A percentile compares a stretch with the other conserved stretches of the same genome.
Evolutionary conservation across 2,113 vertebrate species (phyloP).

Genomic region (Turnix velox): DNA sequence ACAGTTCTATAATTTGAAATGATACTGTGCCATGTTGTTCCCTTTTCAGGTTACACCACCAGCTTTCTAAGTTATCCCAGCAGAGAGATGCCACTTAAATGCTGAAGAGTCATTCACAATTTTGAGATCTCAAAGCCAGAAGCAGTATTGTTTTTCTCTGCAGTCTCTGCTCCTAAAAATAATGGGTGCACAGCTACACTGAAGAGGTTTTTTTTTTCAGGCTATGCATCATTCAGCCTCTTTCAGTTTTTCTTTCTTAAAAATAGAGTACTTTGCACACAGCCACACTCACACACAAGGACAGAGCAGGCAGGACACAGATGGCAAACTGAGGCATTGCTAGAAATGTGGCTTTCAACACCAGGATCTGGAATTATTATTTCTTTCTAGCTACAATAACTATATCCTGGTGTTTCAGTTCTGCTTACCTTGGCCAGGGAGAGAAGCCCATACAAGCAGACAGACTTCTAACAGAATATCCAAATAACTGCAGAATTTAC

Average conservation of each 20-base stretch:
- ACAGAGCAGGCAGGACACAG: neutral
- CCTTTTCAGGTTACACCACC: neutral
- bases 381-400: neutral
- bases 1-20: no score
- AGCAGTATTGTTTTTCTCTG: neutral
- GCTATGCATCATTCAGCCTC: neutral
- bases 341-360: neutral
- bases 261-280: neutral
- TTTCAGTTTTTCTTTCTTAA: neutral
- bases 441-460: neutral
- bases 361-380: neutral
- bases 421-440: neutral
- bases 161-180: conserved; percentile 28
- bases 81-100: neutral
- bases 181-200: neutral
- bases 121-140: conserved; percentile 23
- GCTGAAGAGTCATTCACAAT: conserved; percentile 1
- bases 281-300: rapidly evolving
- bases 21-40: no score
- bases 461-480: neutral
- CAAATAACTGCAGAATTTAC: neutral
- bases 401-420: neutral
- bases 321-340: neutral
- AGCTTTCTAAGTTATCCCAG: neutral
- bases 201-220: neutral